Evolutionary conservation across 2,113 vertebrate genomes (phyloP).

Genomic region (Dasyurus viverrinus): DNA sequence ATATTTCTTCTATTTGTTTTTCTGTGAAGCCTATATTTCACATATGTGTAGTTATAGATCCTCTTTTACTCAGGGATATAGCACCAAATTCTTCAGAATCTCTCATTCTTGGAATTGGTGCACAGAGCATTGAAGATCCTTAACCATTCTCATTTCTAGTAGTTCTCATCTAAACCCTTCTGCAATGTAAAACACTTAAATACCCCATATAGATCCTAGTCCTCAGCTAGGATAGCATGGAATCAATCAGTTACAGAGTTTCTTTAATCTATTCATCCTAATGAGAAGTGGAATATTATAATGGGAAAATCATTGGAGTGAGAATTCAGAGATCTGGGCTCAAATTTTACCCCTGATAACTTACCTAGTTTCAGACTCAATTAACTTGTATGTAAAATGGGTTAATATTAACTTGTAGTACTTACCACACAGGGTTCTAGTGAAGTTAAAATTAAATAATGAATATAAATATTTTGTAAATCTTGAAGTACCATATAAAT

Average conservation of each 20-base stretch:
- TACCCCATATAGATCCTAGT: neutral
- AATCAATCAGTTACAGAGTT: neutral
- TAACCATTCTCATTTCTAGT: neutral
- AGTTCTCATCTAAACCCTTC: accelerated
- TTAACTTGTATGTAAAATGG: neutral
- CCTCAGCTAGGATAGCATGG: neutral
- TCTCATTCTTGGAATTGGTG: neutral
- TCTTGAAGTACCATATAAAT: neutral
- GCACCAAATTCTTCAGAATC: neutral
- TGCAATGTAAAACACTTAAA: neutral
- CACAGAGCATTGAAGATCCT: neutral
- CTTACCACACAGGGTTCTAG: neutral
- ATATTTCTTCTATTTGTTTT: neutral
- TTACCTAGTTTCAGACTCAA: neutral
- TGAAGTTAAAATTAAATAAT: neutral
- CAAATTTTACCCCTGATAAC: neutral
- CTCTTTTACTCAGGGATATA: neutral
- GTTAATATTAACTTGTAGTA: neutral
- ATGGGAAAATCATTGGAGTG: neutral
- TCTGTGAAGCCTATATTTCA: neutral
- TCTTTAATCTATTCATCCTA: neutral
- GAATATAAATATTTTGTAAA: neutral
- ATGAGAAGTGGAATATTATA: neutral
- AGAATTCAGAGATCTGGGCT: neutral
- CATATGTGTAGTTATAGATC: neutral